phyloP scores from a whole-genome alignment of 2,797 vertebrate species.

The Anomalospiza imberbis region DNA sequence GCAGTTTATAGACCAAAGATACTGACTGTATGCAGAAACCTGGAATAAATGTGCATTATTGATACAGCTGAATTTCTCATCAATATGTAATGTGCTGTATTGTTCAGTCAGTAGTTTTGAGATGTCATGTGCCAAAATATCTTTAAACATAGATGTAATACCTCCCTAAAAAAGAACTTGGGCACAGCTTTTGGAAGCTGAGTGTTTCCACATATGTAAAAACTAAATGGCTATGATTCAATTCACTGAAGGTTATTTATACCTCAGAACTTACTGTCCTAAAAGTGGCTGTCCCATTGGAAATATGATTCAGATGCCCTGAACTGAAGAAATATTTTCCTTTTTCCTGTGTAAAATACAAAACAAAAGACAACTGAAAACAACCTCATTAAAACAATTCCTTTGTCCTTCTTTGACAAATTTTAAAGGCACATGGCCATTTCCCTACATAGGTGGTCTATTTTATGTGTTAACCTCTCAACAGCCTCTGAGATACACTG shows the following conservation, averaged over 20 bases:
- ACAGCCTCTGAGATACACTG: conserved; percentile 47
- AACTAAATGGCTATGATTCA: conserved; percentile 30
- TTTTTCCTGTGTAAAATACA: conserved; percentile 77
- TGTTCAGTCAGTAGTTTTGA: conserved; percentile 39
- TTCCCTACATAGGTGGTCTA: conserved; percentile 70
- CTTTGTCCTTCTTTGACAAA: conserved; percentile 70
- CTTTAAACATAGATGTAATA: conserved; percentile 37
- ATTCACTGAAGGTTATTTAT: conserved; percentile 76
- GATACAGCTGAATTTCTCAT: conserved; percentile 13
- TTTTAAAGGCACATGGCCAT: conserved; percentile 51
- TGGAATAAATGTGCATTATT: conserved; percentile 56
- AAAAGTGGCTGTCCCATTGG: conserved; percentile 75
- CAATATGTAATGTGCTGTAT: not conserved
- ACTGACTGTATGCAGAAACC: not conserved
- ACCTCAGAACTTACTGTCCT: conserved; percentile 76
- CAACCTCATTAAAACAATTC: conserved; percentile 74
- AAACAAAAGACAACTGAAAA: conserved; percentile 76
- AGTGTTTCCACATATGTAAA: conserved; percentile 50
- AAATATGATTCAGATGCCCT: conserved; percentile 80
- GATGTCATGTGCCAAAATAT: conserved; percentile 46
- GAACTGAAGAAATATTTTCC: conserved; percentile 77
- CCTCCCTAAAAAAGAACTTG: conserved; percentile 49
- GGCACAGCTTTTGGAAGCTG: conserved; percentile 43
- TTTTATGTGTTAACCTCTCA: conserved; percentile 57
- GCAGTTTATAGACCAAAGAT: conserved; percentile 2